Percentiles rank a stretch among this genome's conserved stretches.
Evolutionary conservation across 2,797 vertebrate species (phyloP).

Genomic region (Sebastes variabilis): DNA sequence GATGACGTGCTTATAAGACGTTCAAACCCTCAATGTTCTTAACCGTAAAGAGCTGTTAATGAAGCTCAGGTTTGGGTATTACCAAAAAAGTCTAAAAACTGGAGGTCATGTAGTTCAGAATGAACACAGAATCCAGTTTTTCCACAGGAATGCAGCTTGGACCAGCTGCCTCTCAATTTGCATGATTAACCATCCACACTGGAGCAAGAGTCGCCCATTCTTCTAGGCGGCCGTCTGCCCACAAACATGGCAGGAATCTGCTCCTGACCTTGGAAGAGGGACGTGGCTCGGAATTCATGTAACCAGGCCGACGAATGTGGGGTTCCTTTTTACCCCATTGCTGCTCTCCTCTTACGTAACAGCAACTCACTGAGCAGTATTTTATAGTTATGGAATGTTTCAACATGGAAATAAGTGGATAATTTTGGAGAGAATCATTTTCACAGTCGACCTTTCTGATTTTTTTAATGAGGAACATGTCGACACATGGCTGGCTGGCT

Average conservation of each 20-base stretch:
- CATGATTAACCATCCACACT: constrained; percentile 30
- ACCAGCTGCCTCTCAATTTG: constrained; percentile 40
- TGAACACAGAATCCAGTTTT: constrained; percentile 41
- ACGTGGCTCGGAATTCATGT: constrained; percentile 25
- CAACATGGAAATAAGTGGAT: background rate
- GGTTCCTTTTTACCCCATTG: constrained; percentile 5
- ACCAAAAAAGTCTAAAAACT: background rate
- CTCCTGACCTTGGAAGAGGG: constrained; percentile 35
- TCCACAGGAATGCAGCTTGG: constrained; percentile 60
- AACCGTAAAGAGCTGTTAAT: background rate
- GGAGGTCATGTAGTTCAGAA: constrained; percentile 36
- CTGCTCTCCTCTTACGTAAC: constrained; percentile 36
- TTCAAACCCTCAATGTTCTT: background rate
- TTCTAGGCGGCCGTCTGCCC: constrained; percentile 45
- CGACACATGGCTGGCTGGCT: background rate
- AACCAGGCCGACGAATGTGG: constrained; percentile 24
- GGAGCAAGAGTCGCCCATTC: constrained; percentile 44
- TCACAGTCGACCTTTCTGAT: background rate
- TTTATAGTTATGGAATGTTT: background rate
- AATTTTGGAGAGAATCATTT: background rate
- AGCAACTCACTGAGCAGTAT: background rate
- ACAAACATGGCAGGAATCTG: constrained; percentile 72
- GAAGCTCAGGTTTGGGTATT: background rate
- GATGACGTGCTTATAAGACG: background rate
- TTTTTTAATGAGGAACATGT: background rate